phyloP scores from a whole-genome alignment of 2,797 vertebrate species.

The Etheostoma perlongum region DNA sequence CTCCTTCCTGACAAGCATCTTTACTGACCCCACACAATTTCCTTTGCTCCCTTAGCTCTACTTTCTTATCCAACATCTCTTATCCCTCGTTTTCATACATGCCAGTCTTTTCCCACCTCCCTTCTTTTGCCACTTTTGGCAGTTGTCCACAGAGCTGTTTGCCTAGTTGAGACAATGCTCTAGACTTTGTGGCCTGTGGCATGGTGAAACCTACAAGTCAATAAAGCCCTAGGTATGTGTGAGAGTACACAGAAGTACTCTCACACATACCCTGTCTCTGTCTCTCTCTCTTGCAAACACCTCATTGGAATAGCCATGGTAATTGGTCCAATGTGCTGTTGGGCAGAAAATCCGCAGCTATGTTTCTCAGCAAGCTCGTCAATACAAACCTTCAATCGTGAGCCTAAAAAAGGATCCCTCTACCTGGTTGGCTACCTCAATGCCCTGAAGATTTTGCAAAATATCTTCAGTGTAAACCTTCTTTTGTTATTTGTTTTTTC shows the following conservation, averaged over 20 bases:
- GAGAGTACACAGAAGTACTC: conserved; percentile 22
- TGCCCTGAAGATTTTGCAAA: neutral
- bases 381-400: conserved; percentile 32
- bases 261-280: neutral
- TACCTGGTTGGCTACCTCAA: conserved; percentile 19
- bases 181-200: conserved; percentile 42
- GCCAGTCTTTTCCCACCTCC: neutral
- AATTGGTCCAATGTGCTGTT: conserved; percentile 56
- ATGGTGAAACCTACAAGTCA: conserved; percentile 28
- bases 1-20: conserved; percentile 26
- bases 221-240: conserved; percentile 7
- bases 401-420: neutral
- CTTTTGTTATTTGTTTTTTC: neutral
- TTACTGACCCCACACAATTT: conserved; percentile 22
- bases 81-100: conserved; percentile 25
- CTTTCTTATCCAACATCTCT: neutral
- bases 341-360: conserved; percentile 45
- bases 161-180: conserved; percentile 36
- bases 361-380: conserved; percentile 45
- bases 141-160: conserved; percentile 40
- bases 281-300: conserved; percentile 28
- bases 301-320: conserved; percentile 38
- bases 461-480: neutral
- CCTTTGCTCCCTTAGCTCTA: neutral
- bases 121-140: conserved; percentile 42